Evolutionary conservation across 2,113 vertebrate genomes (phyloP).

Genomic region (Sakesphorus luctuosus): DNA sequence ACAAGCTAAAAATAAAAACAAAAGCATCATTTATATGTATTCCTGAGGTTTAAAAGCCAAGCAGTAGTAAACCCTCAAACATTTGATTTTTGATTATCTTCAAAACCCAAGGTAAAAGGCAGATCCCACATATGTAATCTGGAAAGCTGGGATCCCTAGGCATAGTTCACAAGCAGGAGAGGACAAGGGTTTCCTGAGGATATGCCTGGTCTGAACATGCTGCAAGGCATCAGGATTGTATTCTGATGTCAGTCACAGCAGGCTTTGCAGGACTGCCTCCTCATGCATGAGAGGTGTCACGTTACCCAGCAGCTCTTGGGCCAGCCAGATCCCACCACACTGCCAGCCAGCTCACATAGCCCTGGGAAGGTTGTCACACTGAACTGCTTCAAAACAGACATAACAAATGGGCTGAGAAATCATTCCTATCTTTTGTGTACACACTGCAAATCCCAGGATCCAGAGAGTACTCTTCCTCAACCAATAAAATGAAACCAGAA

Average conservation of each 20-base stretch:
- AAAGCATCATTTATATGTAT: neutral
- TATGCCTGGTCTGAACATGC: neutral
- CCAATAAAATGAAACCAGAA: neutral
- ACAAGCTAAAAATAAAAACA: neutral
- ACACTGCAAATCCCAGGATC: neutral
- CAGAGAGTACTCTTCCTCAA: neutral
- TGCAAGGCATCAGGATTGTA: neutral
- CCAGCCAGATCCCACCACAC: neutral
- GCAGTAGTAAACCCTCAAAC: neutral
- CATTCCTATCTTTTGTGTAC: neutral
- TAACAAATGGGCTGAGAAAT: fast-evolving
- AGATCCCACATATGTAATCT: neutral
- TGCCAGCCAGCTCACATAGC: neutral
- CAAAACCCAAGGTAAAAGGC: neutral
- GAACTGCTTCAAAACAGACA: neutral
- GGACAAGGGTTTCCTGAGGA: neutral
- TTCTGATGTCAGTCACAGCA: neutral
- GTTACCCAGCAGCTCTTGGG: neutral
- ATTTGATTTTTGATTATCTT: neutral
- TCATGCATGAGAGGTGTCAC: fast-evolving
- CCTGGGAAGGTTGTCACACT: neutral
- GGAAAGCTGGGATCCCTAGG: neutral
- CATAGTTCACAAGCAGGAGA: neutral
- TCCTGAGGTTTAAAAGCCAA: neutral
- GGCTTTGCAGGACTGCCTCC: neutral